A percentile compares a stretch with the other conserved stretches of the same genome.
phyloP scores from a whole-genome alignment of 2,888 invertebrate species.

The Noctua fimbriata region DNA sequence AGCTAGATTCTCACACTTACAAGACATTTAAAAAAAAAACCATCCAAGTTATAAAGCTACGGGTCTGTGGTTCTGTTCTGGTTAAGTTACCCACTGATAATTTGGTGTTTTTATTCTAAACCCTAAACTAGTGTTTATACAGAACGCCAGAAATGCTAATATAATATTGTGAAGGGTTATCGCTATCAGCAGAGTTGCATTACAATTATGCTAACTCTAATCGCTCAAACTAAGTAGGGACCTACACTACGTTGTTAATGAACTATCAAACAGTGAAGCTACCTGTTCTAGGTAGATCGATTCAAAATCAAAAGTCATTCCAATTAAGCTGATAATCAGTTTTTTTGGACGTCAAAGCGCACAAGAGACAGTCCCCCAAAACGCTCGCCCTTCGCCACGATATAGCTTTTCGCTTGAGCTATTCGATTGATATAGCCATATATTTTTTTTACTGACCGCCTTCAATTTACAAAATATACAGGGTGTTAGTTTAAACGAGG shows the following conservation, averaged over 20 bases:
- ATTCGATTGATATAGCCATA: neutral
- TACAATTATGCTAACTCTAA: neutral
- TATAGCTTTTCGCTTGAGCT: neutral
- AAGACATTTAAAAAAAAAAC: too few relatives aligned
- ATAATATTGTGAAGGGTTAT: neutral
- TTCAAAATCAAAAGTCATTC: too few relatives aligned
- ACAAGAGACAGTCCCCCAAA: too few relatives aligned
- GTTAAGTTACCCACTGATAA: too few relatives aligned
- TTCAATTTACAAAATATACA: neutral
- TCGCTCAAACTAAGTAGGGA: neutral
- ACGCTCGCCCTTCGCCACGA: too few relatives aligned
- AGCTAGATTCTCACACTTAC: too few relatives aligned
- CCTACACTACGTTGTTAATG: neutral
- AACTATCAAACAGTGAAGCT: neutral
- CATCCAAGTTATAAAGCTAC: too few relatives aligned
- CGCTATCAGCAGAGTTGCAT: slow-evolving; percentile 2
- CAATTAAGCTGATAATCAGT: too few relatives aligned
- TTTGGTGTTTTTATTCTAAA: too few relatives aligned
- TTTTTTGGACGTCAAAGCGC: too few relatives aligned
- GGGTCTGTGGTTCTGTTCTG: too few relatives aligned
- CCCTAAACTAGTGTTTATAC: too few relatives aligned
- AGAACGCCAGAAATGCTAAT: neutral
- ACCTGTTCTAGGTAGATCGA: neutral
- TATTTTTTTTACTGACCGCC: neutral
- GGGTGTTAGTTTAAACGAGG: neutral